Evolutionary conservation across 1,140 invertebrate species (phyloP).

Genomic region (Drosophila carrolli): DNA sequence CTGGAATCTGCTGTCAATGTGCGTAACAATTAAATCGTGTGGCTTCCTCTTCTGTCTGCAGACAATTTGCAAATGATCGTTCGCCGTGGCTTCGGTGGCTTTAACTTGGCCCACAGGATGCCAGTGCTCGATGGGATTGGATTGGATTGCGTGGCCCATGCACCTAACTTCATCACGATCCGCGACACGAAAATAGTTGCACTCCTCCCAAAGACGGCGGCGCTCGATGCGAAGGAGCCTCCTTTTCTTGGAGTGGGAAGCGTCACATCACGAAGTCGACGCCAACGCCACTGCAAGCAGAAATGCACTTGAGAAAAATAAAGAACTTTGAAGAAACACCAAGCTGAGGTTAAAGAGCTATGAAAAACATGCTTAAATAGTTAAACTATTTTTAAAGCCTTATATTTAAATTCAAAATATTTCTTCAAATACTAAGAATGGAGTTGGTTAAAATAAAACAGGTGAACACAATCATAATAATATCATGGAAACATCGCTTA

Average conservation of each 20-base stretch:
- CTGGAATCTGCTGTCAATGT: slow-evolving; percentile 64
- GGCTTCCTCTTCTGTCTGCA: slow-evolving; percentile 59
- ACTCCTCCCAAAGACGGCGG: slow-evolving; percentile 46
- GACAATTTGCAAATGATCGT: slow-evolving; percentile 69
- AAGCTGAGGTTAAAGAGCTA: too few relatives aligned
- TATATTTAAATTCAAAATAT: too few relatives aligned
- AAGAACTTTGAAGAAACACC: too few relatives aligned
- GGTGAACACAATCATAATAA: too few relatives aligned
- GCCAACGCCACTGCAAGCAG: slow-evolving; percentile 52
- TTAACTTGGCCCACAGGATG: slow-evolving; percentile 51
- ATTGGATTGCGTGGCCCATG: slow-evolving; percentile 66
- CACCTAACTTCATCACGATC: slow-evolving; percentile 81
- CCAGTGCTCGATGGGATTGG: slow-evolving; percentile 33
- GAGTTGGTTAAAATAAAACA: too few relatives aligned
- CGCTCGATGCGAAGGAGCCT: slow-evolving; percentile 46
- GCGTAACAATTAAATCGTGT: slow-evolving; percentile 84
- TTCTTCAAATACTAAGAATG: too few relatives aligned
- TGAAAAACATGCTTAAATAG: too few relatives aligned
- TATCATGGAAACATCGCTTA: too few relatives aligned
- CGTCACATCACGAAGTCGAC: slow-evolving; percentile 80
- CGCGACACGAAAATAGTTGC: slow-evolving; percentile 81
- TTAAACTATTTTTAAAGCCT: too few relatives aligned
- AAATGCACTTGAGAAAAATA: slow-evolving; percentile 3
- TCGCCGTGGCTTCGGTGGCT: slow-evolving; percentile 17
- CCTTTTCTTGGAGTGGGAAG: slow-evolving; percentile 58